These are phyloP conservation scores for Watsonalla cultraria DNA, from an alignment of 2,888 invertebrate species.

Conservation along the genomic window DNA sequence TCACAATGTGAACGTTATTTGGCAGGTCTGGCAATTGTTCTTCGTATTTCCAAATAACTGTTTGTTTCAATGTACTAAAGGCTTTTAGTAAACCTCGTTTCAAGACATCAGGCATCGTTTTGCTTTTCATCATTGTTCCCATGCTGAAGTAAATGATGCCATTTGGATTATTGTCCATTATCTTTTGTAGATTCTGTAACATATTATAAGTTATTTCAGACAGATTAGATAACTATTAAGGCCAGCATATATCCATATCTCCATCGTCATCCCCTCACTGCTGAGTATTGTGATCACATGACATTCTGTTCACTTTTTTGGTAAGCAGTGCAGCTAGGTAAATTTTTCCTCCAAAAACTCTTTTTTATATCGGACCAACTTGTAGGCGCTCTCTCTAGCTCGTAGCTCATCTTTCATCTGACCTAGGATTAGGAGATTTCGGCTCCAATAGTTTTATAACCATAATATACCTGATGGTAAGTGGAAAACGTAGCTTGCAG, in stretches of 20 bases:
- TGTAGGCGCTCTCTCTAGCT: too few species aligned
- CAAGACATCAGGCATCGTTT: slow-evolving; percentile 40
- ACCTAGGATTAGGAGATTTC: too few species aligned
- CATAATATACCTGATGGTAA: too few species aligned
- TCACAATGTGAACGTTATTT: slow-evolving; percentile 36
- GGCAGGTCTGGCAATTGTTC: slow-evolving; percentile 29
- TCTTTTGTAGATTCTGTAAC: slow-evolving; percentile 42
- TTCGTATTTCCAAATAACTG: slow-evolving; percentile 57
- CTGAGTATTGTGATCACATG: not conserved
- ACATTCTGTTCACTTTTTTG: not conserved
- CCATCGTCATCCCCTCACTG: too few species aligned
- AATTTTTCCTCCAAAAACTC: too few species aligned
- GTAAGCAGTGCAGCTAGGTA: too few species aligned
- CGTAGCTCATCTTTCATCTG: too few species aligned
- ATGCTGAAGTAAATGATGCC: slow-evolving; percentile 69
- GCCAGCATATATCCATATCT: too few species aligned
- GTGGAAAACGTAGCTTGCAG: too few species aligned
- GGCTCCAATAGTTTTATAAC: too few species aligned
- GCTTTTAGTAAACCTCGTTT: slow-evolving; percentile 40
- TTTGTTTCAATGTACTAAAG: slow-evolving; percentile 55
- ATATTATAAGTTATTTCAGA: not conserved
- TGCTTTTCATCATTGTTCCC: slow-evolving; percentile 56
- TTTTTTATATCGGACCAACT: too few species aligned
- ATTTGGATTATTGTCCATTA: slow-evolving; percentile 48
- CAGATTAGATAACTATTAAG: too few species aligned